Percentiles rank a stretch among this genome's conserved stretches.
These are phyloP conservation scores for Nomada hirtipes DNA, from an alignment of 2,888 invertebrate species.

Conservation along the genomic window DNA sequence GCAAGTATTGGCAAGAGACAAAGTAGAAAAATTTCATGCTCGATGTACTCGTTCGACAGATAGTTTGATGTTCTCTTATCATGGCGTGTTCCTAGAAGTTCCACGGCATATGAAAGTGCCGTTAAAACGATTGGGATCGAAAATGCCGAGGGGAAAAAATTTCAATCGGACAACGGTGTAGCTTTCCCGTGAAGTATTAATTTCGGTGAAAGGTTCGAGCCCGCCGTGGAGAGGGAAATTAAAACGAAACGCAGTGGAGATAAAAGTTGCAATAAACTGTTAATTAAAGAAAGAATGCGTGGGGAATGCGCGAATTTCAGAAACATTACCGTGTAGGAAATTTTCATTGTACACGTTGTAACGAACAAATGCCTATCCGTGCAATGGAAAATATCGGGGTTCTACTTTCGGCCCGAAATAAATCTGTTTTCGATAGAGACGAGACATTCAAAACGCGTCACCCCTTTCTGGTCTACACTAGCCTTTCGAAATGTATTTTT, in stretches of 20 bases:
- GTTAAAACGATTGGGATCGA: background rate
- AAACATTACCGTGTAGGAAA: background rate
- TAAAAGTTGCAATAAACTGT: background rate
- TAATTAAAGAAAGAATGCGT: background rate
- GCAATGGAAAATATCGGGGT: conserved; percentile 25
- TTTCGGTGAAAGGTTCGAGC: background rate
- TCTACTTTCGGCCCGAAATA: conserved; percentile 7
- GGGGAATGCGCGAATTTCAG: background rate
- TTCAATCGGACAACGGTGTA: background rate
- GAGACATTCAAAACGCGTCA: conserved; percentile 12
- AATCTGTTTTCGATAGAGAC: conserved; percentile 22
- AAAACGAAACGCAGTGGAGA: background rate
- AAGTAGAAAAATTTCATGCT: background rate
- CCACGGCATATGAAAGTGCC: background rate
- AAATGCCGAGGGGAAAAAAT: background rate
- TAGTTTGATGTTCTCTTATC: background rate
- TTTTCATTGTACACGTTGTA: background rate
- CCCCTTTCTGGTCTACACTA: background rate
- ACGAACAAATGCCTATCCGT: conserved; percentile 8
- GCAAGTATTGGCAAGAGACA: conserved; percentile 5
- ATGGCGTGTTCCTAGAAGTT: background rate
- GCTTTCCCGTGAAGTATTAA: background rate
- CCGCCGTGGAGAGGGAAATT: too few species aligned
- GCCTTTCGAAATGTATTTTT: conserved; percentile 33
- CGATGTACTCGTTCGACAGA: background rate